Percentiles rank a stretch among this genome's conserved stretches.
phyloP scores from a whole-genome alignment of 2,797 vertebrate species.

The Phyllotis vaccarum region DNA sequence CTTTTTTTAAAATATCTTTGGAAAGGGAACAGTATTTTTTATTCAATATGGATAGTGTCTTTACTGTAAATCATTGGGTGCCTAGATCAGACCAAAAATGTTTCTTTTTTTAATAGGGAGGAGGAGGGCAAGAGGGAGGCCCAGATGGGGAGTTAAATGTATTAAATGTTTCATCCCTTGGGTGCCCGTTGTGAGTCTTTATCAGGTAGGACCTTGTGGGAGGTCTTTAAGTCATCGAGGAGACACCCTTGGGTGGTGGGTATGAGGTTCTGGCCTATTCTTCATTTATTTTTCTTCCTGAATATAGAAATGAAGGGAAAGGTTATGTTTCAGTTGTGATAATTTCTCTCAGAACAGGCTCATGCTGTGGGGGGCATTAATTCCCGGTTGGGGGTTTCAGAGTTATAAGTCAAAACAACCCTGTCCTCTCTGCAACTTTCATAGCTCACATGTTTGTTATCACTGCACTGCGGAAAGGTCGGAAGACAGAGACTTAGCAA shows the following conservation, averaged over 20 bases:
- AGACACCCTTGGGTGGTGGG: too few species aligned
- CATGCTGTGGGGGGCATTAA: not conserved
- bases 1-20: constrained; percentile 4
- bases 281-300: not conserved
- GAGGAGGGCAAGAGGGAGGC: not conserved
- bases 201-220: too few species aligned
- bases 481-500: not conserved
- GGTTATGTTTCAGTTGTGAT: not conserved
- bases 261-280: not conserved
- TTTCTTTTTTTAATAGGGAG: not conserved
- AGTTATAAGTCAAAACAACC: not conserved
- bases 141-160: not conserved
- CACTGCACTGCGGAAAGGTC: not conserved
- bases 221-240: not conserved
- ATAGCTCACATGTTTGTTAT: not conserved
- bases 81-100: not conserved
- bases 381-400: not conserved
- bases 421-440: not conserved
- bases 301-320: not conserved
- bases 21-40: not conserved
- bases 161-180: not conserved
- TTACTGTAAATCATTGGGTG: not conserved
- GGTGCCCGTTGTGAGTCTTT: not conserved
- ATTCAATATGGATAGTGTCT: not conserved
- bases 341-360: not conserved